Base-by-base conservation (phyloP, 1,140 invertebrate species). In the Octopus bimaculoides region DNA sequence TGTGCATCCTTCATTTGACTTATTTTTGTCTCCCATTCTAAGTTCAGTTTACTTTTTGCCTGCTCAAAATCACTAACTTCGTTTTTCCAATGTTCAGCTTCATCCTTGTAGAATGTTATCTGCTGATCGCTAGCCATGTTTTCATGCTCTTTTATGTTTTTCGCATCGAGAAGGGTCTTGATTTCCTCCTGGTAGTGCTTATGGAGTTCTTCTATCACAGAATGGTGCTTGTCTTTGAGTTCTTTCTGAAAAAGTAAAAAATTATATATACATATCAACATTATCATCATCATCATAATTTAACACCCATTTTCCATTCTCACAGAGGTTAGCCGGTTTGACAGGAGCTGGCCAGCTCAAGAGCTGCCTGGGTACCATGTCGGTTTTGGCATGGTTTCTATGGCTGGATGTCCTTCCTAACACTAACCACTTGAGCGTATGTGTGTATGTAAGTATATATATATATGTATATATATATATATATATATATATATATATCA, bases 1-100 rank as follows among this genome's bases (percentile, higher is more conserved):
- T 89, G 89, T 80, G 89, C 89, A 61, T 87, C 84, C 82, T 88
- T 82, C 53, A 89, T 85, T 82, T 90, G 88, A 52, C 75, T 80
- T 20, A 89, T 81, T 78, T 90, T 90, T 41, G 78, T 79, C 71
- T 87, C 87, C 84, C 85, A 88, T n/a, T 90, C 89, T 61, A 87
- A 86, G 76, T 84, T 78, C 41, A 86, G 75, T 85, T 86, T 83
- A 26, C 52, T 75, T 52, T 41, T 17, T 75, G 77, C 54, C 84
- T 88, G 89, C 55, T 88, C 86, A 76, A 69, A 77, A 17, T 84
- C 81, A 52, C 86, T 10, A 5, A 71, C 8, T 71, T 17, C 4
- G 14, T n/a, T 12, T 6, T 71, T 71, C 66, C 66, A 71, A 14
- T 14, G 66, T 14, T 71, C 66, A 71, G 26, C 17, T 20, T 71